These are phyloP conservation scores for Todiramphus saurophagus DNA, from an alignment of 2,113 vertebrate species.

Conservation along the genomic window DNA sequence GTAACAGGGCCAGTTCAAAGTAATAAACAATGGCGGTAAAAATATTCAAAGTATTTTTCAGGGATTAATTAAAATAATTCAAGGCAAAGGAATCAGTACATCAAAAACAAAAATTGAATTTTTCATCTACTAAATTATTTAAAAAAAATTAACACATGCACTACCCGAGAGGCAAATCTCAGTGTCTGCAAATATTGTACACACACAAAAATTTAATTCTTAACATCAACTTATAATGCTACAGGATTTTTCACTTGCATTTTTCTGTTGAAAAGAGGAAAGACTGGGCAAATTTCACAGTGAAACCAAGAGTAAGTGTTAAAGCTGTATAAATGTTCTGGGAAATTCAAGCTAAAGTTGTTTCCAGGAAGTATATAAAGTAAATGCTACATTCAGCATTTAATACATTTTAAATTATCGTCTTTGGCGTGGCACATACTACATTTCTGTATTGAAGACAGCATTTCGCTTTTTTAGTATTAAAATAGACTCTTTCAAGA, in stretches of 20 bases:
- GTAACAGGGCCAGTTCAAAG: not conserved
- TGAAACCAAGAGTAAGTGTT: not conserved
- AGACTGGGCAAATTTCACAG: not conserved
- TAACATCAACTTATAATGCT: not conserved
- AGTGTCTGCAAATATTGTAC: not conserved
- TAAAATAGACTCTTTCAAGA: not conserved
- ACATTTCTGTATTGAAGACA: not conserved
- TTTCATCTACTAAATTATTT: not conserved
- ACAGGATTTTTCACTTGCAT: not conserved
- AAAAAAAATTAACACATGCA: not conserved
- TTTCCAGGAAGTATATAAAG: not conserved
- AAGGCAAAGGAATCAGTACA: not conserved
- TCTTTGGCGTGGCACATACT: not conserved
- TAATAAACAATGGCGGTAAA: not conserved
- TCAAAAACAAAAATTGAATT: not conserved
- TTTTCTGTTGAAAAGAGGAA: not conserved
- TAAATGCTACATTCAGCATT: not conserved
- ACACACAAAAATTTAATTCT: not conserved
- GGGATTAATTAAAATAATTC: not conserved
- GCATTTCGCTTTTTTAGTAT: not conserved
- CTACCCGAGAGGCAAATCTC: not conserved
- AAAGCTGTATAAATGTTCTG: not conserved
- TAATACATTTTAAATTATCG: not conserved
- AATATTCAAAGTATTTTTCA: not conserved
- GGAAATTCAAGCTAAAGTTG: not conserved